phyloP scores from a whole-genome alignment of 2,113 vertebrate species.

The Gopherus evgoodei region DNA sequence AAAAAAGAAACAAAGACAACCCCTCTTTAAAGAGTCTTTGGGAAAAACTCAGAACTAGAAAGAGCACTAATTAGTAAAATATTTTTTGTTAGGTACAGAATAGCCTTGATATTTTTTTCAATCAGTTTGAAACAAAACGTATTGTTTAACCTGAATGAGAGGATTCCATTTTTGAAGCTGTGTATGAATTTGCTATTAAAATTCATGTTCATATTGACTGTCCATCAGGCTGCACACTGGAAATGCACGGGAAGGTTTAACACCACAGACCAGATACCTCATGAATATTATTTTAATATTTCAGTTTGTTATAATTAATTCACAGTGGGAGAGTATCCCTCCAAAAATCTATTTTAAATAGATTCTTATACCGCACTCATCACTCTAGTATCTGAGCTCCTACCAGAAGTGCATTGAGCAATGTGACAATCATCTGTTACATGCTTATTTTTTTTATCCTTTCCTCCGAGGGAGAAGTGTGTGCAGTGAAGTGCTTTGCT shows the following conservation, averaged over 20 bases:
- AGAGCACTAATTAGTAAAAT: constrained; percentile 62
- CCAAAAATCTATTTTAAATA: background rate
- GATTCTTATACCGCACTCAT: background rate
- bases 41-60: constrained; percentile 23
- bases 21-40: constrained; percentile 50
- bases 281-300: background rate
- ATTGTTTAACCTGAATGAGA: background rate
- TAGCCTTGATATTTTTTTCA: background rate
- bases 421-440: background rate
- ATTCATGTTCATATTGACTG: background rate
- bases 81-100: constrained; percentile 37
- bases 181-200: background rate
- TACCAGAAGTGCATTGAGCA: background rate
- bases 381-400: background rate
- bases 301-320: background rate
- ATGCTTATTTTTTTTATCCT: background rate
- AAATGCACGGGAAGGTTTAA: background rate
- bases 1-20: constrained; percentile 29
- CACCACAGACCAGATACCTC: background rate
- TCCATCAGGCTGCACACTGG: background rate
- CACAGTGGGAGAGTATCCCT: background rate
- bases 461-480: background rate
- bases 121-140: constrained; percentile 48
- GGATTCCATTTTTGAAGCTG: background rate
- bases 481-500: background rate